Conservation (phyloP, 2,113 vertebrate genomes). For the Uria aalge region DNA sequence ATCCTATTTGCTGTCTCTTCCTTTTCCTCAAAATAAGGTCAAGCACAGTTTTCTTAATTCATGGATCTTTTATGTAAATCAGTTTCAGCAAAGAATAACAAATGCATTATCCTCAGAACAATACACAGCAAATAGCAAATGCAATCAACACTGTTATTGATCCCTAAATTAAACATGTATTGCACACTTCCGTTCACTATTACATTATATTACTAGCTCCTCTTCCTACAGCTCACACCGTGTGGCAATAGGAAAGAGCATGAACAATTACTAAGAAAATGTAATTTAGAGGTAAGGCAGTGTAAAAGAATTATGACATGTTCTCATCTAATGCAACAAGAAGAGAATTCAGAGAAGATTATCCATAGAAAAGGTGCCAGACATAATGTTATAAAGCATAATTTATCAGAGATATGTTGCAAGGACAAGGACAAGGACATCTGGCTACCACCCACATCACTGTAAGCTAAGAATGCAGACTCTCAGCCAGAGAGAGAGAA, state of each 20-base stretch:
- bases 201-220: background rate
- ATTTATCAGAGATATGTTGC: background rate
- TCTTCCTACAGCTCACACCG: background rate
- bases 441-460: background rate
- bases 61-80: background rate
- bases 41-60: background rate
- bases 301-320: background rate
- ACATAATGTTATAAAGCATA: background rate
- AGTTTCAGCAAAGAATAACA: background rate
- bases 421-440: conserved; percentile 16
- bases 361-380: background rate
- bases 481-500: background rate
- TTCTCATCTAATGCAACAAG: background rate
- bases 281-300: background rate
- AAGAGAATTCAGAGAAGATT: background rate
- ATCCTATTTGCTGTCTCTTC: background rate
- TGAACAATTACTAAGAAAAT: background rate
- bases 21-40: background rate
- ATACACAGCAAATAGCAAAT: background rate
- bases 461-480: background rate
- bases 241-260: background rate
- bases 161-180: background rate
- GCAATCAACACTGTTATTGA: background rate
- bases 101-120: background rate
- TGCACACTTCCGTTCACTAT: background rate